Evolutionary conservation across 1,140 invertebrate species (phyloP).

Genomic region (Brachionus angularis): DNA sequence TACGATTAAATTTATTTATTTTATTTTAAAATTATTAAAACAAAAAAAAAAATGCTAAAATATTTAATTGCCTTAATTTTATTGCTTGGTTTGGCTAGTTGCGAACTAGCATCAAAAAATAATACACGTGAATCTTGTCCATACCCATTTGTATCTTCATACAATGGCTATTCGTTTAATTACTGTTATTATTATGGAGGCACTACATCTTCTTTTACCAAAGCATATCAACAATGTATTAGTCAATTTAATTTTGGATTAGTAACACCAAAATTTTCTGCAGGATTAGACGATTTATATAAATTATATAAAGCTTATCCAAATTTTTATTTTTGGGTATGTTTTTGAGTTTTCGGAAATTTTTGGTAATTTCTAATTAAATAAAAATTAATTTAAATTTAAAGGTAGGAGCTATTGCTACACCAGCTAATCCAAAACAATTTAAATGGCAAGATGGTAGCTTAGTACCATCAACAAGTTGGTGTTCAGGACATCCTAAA

Average conservation of each 20-base stretch:
- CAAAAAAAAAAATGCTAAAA: no score
- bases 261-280: constrained; percentile 16
- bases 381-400: neutral
- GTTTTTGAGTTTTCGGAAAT: neutral
- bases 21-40: no score
- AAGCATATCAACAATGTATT: constrained; percentile 13
- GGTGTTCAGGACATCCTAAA: constrained; percentile 30
- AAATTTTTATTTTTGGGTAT: constrained; percentile 42
- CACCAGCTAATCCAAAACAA: neutral
- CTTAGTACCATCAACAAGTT: neutral
- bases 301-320: constrained; percentile 42
- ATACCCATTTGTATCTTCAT: constrained; percentile 5
- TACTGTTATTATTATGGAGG: constrained; percentile 37
- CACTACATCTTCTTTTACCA: neutral
- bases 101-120: neutral
- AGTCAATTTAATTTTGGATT: neutral
- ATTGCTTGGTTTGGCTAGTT: no score
- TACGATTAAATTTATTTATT: no score
- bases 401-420: constrained; percentile 19
- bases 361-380: neutral
- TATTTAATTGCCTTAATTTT: no score
- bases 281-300: constrained; percentile 10
- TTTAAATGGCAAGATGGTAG: constrained; percentile 23
- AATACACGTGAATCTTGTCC: neutral
- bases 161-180: constrained; percentile 31